phyloP scores from a whole-genome alignment of 2,888 invertebrate genomes.

The Sacculina carcini region DNA sequence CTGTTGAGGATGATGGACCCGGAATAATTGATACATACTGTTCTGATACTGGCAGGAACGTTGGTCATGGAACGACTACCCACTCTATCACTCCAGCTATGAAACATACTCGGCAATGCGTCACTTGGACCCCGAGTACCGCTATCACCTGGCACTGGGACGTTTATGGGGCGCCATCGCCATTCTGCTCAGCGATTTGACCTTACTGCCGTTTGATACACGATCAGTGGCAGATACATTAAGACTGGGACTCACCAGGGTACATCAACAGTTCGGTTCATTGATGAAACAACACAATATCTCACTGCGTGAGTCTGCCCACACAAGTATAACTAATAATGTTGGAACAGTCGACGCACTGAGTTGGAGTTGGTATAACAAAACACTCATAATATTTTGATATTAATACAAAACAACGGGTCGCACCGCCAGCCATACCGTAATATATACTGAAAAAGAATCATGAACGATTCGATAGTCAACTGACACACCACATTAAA shows the following conservation, averaged over 20 bases:
- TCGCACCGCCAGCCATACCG: no score
- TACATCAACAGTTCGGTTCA: neutral
- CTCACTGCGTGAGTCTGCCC: neutral
- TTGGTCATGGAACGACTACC: slow-evolving; percentile 15
- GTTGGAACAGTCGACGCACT: no score
- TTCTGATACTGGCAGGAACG: slow-evolving; percentile 8
- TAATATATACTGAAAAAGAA: no score
- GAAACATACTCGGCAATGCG: slow-evolving; percentile 19
- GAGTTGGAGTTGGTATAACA: no score
- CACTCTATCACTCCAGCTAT: slow-evolving; percentile 19
- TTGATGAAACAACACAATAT: neutral
- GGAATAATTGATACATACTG: no score
- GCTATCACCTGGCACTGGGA: slow-evolving; percentile 15
- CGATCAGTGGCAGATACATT: slow-evolving; percentile 9
- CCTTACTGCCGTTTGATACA: slow-evolving; percentile 8
- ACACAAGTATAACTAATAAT: neutral
- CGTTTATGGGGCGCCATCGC: slow-evolving; percentile 12
- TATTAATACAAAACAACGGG: no score
- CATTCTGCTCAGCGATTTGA: slow-evolving; percentile 11
- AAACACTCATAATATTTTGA: no score
- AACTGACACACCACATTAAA: no score
- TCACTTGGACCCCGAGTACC: slow-evolving; percentile 18
- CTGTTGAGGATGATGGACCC: no score
- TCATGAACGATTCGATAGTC: no score
- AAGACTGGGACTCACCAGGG: neutral